Evolutionary conservation across 2,113 vertebrate genomes (phyloP).

Genomic region (Clarias gariepinus): DNA sequence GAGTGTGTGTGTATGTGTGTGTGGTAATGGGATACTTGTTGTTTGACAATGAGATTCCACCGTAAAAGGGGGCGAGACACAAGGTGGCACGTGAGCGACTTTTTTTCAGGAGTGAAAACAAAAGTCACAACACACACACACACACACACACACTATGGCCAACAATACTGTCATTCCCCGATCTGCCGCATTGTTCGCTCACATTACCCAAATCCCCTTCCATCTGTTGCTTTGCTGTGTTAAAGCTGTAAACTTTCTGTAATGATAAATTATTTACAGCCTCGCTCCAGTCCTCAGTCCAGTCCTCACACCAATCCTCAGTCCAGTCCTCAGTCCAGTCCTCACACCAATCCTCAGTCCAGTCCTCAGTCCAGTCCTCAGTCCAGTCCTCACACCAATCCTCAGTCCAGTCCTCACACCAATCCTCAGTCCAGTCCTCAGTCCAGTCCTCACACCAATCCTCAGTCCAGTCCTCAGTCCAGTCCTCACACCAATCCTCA

Average conservation of each 20-base stretch:
- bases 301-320: neutral
- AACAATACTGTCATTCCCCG: conserved; percentile 15
- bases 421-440: neutral
- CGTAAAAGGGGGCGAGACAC: conserved; percentile 32
- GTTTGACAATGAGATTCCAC: conserved; percentile 74
- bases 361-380: too few relatives aligned
- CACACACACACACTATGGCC: neutral
- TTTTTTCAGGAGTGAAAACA: conserved; percentile 27
- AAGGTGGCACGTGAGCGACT: conserved; percentile 48
- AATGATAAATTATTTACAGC: conserved; percentile 9
- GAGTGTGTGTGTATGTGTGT: conserved; percentile 9
- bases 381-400: neutral
- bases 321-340: too few relatives aligned
- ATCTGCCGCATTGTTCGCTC: conserved; percentile 11
- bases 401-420: neutral
- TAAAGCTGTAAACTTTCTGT: conserved; percentile 21
- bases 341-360: neutral
- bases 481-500: neutral
- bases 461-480: too few relatives aligned
- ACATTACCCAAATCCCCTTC: conserved; percentile 21
- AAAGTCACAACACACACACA: conserved; percentile 29
- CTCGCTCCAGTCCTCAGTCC: neutral
- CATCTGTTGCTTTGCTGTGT: conserved; percentile 24
- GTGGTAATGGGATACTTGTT: conserved; percentile 59
- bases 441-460: neutral